Evolutionary conservation across 2,113 vertebrate genomes (phyloP).

Genomic region (Indicator indicator): DNA sequence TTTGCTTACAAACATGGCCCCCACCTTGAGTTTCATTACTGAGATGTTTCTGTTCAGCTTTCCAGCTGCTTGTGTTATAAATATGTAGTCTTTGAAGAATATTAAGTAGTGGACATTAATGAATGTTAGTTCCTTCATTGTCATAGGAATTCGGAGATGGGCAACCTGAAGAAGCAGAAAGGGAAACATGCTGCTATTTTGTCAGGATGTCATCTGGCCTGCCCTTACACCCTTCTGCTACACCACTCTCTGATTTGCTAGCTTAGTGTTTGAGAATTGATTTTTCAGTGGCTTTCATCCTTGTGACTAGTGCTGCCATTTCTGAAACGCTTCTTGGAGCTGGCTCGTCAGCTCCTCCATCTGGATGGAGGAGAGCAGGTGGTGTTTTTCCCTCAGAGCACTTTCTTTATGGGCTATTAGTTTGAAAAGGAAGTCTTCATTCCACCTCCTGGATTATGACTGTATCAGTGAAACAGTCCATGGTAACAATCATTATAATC

Average conservation of each 20-base stretch:
- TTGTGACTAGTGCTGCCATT: neutral
- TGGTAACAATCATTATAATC: neutral
- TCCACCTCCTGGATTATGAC: neutral
- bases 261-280: neutral
- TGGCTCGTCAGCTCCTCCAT: neutral
- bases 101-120: neutral
- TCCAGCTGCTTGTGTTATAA: neutral
- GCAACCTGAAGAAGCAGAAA: neutral
- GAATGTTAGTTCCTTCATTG: neutral
- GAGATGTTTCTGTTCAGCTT: accelerated
- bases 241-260: neutral
- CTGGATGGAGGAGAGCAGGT: neutral
- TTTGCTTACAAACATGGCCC: neutral
- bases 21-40: accelerated
- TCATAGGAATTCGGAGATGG: neutral
- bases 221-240: neutral
- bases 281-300: neutral
- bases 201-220: neutral
- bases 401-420: neutral
- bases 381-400: neutral
- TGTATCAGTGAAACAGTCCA: neutral
- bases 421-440: neutral
- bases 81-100: neutral
- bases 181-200: accelerated
- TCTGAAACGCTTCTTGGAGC: neutral